phyloP scores from a whole-genome alignment of 1,140 invertebrate species.

The Popillia japonica region DNA sequence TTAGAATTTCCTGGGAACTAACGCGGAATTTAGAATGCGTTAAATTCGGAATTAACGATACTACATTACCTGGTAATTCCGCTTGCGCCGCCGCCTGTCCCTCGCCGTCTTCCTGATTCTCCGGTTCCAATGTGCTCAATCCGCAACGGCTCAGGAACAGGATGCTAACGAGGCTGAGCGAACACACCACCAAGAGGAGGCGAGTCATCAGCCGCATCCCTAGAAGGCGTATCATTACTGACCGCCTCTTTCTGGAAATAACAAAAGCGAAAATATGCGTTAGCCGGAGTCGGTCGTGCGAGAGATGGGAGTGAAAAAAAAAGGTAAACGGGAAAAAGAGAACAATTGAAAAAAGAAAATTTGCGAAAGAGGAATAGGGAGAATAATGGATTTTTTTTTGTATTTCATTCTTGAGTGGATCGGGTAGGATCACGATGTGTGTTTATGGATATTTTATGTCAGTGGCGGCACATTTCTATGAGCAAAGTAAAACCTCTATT shows the following conservation, averaged over 20 bases:
- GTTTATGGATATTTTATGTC: too few relatives aligned
- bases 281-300: too few relatives aligned
- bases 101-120: slow-evolving; percentile 33
- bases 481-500: too few relatives aligned
- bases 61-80: slow-evolving; percentile 38
- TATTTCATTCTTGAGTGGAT: too few relatives aligned
- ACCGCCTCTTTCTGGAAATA: slow-evolving; percentile 58
- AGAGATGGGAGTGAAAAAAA: slow-evolving; percentile 44
- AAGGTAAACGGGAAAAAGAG: not conserved
- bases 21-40: not conserved
- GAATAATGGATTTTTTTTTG: too few relatives aligned
- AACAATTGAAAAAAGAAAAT: too few relatives aligned
- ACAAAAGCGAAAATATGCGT: too few relatives aligned
- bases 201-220: slow-evolving; percentile 67
- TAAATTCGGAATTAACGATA: not conserved
- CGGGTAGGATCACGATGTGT: too few relatives aligned
- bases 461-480: too few relatives aligned
- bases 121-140: slow-evolving; percentile 57
- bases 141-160: slow-evolving; percentile 67
- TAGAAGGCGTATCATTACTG: slow-evolving; percentile 64
- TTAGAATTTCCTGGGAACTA: not conserved
- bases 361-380: too few relatives aligned
- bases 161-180: slow-evolving; percentile 64
- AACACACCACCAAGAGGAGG: slow-evolving; percentile 66
- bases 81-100: not conserved